These are phyloP conservation scores for Gambelia wislizenii DNA, from an alignment of 2,797 vertebrate species.

Conservation along the genomic window DNA sequence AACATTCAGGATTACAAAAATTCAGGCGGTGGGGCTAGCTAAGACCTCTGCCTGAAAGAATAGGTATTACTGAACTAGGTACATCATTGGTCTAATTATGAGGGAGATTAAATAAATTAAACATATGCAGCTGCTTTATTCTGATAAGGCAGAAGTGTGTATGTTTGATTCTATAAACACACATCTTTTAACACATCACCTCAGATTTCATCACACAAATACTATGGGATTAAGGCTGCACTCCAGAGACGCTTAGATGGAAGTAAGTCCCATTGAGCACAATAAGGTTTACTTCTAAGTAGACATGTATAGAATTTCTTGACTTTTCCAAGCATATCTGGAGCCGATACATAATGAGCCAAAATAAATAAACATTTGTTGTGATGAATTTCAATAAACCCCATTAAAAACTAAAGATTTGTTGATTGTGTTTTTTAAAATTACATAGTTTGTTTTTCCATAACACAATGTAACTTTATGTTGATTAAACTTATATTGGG, in stretches of 20 bases:
- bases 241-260: neutral
- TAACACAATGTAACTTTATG: too few species aligned
- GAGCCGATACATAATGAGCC: conserved; percentile 10
- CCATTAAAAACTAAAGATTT: conserved; percentile 33
- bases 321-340: neutral
- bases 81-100: neutral
- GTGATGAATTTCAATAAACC: conserved; percentile 48
- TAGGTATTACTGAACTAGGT: neutral
- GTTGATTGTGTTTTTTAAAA: conserved; percentile 2
- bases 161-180: neutral
- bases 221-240: too few species aligned
- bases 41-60: neutral
- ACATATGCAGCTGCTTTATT: neutral
- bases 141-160: neutral
- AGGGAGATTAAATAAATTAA: neutral
- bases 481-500: too few species aligned
- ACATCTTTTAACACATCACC: too few species aligned
- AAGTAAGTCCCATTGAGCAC: too few species aligned
- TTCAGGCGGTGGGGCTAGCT: neutral
- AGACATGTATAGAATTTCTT: neutral
- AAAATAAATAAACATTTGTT: conserved; percentile 49
- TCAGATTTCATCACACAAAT: too few species aligned
- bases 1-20: neutral
- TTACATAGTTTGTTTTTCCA: too few species aligned
- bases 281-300: too few species aligned